Evolutionary conservation across 2,888 invertebrate species (phyloP).

Genomic region (Perdita meconis): DNA sequence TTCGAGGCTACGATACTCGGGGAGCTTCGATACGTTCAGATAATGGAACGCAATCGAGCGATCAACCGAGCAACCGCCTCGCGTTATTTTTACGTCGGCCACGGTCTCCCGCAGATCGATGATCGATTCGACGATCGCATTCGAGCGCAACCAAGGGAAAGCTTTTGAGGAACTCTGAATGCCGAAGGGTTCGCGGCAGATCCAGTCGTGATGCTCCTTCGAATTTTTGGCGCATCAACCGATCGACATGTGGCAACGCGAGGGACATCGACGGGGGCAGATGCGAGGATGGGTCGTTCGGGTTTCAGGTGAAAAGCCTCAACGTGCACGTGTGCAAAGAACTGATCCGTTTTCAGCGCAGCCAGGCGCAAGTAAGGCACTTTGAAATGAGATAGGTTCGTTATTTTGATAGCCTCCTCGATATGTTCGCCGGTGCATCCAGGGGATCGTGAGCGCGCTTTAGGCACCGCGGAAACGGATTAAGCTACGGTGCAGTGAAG

Average conservation of each 20-base stretch:
- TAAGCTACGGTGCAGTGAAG: constrained; percentile 46
- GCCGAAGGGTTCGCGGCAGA: constrained; percentile 3
- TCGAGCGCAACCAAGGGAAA: constrained; percentile 37
- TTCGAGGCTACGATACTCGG: constrained; percentile 9
- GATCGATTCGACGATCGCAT: constrained; percentile 41
- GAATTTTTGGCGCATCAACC: constrained; percentile 74
- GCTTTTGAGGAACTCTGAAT: constrained; percentile 11
- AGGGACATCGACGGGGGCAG: constrained; percentile 72
- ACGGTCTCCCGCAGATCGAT: constrained; percentile 19
- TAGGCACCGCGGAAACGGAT: constrained; percentile 48
- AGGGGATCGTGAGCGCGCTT: constrained; percentile 21
- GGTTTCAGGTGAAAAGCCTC: constrained; percentile 64
- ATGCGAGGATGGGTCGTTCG: constrained; percentile 64
- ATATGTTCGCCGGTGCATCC: constrained; percentile 42
- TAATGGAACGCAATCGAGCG: constrained; percentile 4
- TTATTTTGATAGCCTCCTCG: constrained; percentile 80
- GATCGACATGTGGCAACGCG: constrained; percentile 63
- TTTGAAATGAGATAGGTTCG: constrained; percentile 78
- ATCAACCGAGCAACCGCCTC: constrained; percentile 6
- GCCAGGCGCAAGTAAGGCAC: constrained; percentile 78
- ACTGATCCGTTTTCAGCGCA: constrained; percentile 74
- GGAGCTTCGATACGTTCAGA: neutral
- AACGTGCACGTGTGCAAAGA: constrained; percentile 60
- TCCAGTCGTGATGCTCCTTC: constrained; percentile 38
- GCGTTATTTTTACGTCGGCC: constrained; percentile 33